Evolutionary conservation across 2,797 vertebrate genomes (phyloP), one percentile per base, ranked within the genome.

Genomic region (Salarias fasciatus): DNA sequence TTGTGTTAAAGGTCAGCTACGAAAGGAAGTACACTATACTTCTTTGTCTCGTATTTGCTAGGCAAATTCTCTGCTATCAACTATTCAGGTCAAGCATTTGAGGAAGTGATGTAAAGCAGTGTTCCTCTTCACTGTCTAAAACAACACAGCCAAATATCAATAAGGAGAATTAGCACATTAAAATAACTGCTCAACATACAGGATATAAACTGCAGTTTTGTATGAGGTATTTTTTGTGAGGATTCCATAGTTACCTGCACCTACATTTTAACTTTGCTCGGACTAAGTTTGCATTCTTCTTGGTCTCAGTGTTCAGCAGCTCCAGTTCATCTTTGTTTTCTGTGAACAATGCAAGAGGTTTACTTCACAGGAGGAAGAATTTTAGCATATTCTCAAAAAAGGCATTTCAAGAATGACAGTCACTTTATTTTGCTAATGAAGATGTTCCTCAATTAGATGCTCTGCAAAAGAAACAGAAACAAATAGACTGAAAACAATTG

Each of bases 231-330:
- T 6, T 35, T 6, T 35, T 6, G 9, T 6, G 9, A 35, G 33
- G 9, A 35, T 6, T 24, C 18, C 11, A 38, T 4, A n/a, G 1
- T n/a, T 8, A 12, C 2, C 3, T 47, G 45, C 8, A 72, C 83
- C 31, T 24, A 92, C 91, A 69, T 82, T 89, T 91, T 55, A 93
- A 74, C 68, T 77, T 86, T 15, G 56, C 67, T 50, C 49, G 75
- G 28, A 92, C 79, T 36, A 72, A 10, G 24, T 63, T 69, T 2
- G 85, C 85, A 0, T 75, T 80, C 47, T 50, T 82, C 69, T 83
- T 91, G 53, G 78, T 85, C 11, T 91, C 88, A 10, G 9, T 72
- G 69, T 77, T 88, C 12, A 91, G 83, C 63, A 53, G 56, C 70
- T 91, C 79, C 78, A 92, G 57, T 33, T 89, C 77, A 0, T 71